A percentile compares a stretch with the other conserved stretches of the same genome.
Evolutionary conservation across 2,797 vertebrate species (phyloP).

Genomic region (Picus viridis): DNA sequence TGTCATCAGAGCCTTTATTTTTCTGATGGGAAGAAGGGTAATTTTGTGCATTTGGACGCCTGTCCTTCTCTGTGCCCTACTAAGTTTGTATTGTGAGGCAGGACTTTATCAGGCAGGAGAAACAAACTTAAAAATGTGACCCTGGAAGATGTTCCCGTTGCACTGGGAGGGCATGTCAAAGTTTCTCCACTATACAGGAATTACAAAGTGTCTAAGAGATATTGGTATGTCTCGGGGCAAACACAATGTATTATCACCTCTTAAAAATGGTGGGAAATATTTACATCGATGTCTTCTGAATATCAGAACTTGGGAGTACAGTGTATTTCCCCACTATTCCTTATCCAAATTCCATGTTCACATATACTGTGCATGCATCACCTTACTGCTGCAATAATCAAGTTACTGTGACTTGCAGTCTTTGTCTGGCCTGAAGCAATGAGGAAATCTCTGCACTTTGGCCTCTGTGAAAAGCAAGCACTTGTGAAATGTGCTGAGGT

Average conservation of each 20-base stretch:
- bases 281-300: neutral
- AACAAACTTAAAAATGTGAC: neutral
- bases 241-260: neutral
- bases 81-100: neutral
- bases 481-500: neutral
- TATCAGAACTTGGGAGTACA: neutral
- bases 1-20: constrained; percentile 62
- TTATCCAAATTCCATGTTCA: neutral
- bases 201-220: neutral
- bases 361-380: neutral
- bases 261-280: neutral
- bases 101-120: neutral
- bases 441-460: constrained; percentile 18
- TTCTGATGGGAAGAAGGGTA: neutral
- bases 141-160: neutral
- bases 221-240: neutral
- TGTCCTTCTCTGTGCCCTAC: neutral
- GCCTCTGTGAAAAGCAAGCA: neutral
- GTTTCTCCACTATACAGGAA: neutral
- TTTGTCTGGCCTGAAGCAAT: constrained; percentile 1
- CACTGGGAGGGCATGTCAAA: neutral
- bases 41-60: neutral
- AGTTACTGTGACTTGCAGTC: neutral
- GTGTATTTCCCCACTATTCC: neutral
- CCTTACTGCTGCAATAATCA: neutral